Evolutionary conservation across 2,113 vertebrate species (phyloP).

Genomic region (Uria lomvia): DNA sequence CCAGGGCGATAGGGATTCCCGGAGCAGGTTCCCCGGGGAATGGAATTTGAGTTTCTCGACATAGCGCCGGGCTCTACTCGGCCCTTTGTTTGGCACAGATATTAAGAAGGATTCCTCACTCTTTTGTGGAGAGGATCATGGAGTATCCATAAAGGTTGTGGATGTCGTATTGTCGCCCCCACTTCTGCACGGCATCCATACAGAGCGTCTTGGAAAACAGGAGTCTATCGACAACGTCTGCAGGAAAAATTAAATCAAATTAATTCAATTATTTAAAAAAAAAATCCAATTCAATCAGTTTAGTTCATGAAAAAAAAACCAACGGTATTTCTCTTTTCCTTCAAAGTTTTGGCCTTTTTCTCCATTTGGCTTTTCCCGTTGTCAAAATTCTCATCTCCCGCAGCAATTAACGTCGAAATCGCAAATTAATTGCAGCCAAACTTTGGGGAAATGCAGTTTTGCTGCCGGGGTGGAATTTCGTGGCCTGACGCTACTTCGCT

Average conservation of each 20-base stretch:
- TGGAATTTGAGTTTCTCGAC: not conserved
- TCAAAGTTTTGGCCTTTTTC: not conserved
- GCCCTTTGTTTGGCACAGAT: not conserved
- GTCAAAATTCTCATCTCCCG: not conserved
- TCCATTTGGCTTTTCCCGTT: not conserved
- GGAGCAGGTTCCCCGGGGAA: no score
- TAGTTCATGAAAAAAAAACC: no score
- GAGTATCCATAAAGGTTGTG: constrained; percentile 90
- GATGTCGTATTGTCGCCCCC: constrained; percentile 89
- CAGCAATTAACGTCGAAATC: not conserved
- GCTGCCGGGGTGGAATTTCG: no score
- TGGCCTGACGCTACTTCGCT: no score
- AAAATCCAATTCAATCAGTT: no score
- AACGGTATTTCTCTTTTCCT: not conserved
- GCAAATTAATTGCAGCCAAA: no score
- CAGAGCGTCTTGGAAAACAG: constrained; percentile 91
- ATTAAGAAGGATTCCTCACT: constrained; percentile 68
- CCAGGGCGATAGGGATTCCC: not conserved
- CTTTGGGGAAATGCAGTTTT: no score
- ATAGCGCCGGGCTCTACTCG: no score
- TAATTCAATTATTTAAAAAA: not conserved
- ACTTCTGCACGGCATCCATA: constrained; percentile 85
- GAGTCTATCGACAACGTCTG: constrained; percentile 83
- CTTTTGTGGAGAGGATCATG: constrained; percentile 84
- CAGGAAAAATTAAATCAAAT: not conserved